Base-by-base conservation (phyloP, 2,888 invertebrate species). In the Cheilosia scutellata region DNA sequence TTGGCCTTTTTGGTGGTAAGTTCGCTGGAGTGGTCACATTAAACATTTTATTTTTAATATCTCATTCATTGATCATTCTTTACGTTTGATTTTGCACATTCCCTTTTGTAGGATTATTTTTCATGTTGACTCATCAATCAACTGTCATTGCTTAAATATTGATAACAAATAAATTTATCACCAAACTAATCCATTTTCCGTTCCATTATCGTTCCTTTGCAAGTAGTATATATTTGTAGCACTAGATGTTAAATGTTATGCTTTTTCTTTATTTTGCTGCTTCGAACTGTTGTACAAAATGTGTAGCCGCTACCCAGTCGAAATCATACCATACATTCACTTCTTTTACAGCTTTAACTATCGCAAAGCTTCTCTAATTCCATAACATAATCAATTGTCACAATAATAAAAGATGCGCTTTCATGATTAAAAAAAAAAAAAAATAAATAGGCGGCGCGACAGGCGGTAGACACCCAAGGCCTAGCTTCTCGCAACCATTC, bases 1-100 rank as follows among this genome's bases (percentile, higher is more conserved):
- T 88, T 92, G 40, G 88, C 90, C 42, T 90, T 92, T 92, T 88
- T 90, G 92, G 89, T 92, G 92, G 89, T 93, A 93, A 91, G 90
- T 94, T 79, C 7, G 16, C 9, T 58, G 20, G 40, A 63, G 65
- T 47, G 31, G 47, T 7, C 13, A 40, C 40, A 2, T 62, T 16
- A 71, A 5, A 7, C 51, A 49, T 33, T 58, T 20, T 47, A 2
- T 16, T 7, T 33, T 31, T 20, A 13, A 47, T 6, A 47, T 49
- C 7, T 16, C 31, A 9, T 25, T 20, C 4, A 44, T 1, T 9
- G 16, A 20, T 33, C 9, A 5, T n/a, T n/a, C 9, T 47, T 63
- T 47, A 5, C 7, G 2, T n/a, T 57, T 16, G 13, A 4, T 5
- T 6, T 44, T 60, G 29, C 31, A 42, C 5, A 65, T 49, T 57